Conservation (phyloP, 2,888 invertebrate species). For the Patella ulyssiponensis region DNA sequence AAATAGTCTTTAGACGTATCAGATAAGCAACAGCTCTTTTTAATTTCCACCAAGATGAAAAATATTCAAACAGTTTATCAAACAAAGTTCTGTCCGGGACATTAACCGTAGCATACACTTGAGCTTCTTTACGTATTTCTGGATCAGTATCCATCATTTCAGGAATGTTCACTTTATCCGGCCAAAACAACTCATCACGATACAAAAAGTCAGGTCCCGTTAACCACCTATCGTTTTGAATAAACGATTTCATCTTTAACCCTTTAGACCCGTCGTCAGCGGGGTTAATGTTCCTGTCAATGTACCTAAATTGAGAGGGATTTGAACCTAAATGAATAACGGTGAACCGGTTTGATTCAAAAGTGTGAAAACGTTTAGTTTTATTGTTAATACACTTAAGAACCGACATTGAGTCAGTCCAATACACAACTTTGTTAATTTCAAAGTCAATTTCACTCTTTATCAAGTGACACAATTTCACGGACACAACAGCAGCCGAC, state of each 20-base stretch:
- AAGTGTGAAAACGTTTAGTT: background rate
- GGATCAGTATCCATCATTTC: background rate
- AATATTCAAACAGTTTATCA: background rate
- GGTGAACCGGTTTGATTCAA: background rate
- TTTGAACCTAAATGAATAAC: background rate
- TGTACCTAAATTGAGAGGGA: background rate
- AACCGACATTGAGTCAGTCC: slow-evolving; percentile 4
- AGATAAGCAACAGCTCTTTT: slow-evolving; percentile 2
- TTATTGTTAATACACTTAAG: background rate
- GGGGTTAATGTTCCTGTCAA: background rate
- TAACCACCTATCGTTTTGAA: slow-evolving; percentile 7
- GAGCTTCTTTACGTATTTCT: slow-evolving; percentile 9
- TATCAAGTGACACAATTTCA: background rate
- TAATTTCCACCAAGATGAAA: background rate
- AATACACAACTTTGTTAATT: background rate
- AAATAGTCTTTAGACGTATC: background rate
- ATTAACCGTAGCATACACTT: background rate
- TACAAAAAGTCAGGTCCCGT: background rate
- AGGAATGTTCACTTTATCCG: background rate
- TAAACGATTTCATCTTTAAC: background rate
- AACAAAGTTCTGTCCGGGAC: background rate
- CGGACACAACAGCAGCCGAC: background rate
- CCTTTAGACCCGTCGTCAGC: background rate
- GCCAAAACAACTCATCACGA: background rate
- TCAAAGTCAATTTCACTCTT: background rate